Base-by-base conservation (phyloP, 2,888 invertebrate species). In the Proisotoma minuta region DNA sequence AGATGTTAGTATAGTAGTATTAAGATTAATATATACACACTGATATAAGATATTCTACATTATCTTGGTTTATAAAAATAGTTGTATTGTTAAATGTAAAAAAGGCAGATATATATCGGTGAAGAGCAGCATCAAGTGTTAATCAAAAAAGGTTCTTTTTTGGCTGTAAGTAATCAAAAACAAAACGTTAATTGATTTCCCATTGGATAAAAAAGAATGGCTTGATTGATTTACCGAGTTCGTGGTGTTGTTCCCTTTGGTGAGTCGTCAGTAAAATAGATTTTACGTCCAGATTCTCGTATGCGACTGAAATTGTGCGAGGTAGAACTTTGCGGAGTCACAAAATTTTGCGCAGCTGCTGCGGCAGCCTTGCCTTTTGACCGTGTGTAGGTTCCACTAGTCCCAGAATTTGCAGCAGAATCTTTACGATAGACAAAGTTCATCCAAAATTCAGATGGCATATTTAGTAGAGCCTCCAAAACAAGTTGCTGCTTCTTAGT, bases 401-500 rank as follows among this genome's bases (percentile, higher is more conserved):
- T 22, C 34, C 51, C 64, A 22, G 61, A 40, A 15, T 56, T 63
- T 15, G 60, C 63, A 26, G 66, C 64, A 3, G 68, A 66, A 1
- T 68, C 62, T 24, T 68, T 56, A 8, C 71, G 65, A 52, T 59
- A 66, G 3, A 68, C 63, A 49, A 68, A 69, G 20, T 65, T 57
- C 27, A 50, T 63, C 73, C 73, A 73, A 29, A 66, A 72, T 1
- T 68, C 62, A 10, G 50, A 12, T 23, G 69, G 66, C n/a, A 69
- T 69, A 12, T 34, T 59, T 1, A 73, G 62, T 18, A 73, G 56
- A 15, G 67, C 63, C 26, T 72, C 70, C 60, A 73, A 56, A 2
- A 76, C 75, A 58, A 68, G 62, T 56, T 76, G 75, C 62, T 91
- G 91, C 73, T 87, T 87, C 53, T 84, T 83, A 0, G 89, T 90